phyloP scores from a whole-genome alignment of 2,113 vertebrate genomes.

The Gracilinanus agilis region DNA sequence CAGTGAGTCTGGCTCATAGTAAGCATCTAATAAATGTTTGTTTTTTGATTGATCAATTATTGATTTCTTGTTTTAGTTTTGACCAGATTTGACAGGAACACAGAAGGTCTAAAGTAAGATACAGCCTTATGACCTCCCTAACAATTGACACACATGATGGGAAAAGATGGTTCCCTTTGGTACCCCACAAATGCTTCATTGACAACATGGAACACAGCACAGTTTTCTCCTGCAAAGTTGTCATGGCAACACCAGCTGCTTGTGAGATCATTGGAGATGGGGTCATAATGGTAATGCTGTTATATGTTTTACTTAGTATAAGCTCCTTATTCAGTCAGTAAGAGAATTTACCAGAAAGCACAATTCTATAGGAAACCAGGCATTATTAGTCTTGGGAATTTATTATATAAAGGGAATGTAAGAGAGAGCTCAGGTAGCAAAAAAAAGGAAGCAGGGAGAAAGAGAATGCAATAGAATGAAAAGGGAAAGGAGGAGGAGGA shows the following conservation, averaged over 20 bases:
- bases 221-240: slow-evolving; percentile 68
- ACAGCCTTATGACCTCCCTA: slow-evolving; percentile 1
- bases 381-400: background rate
- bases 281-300: slow-evolving; percentile 67
- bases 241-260: slow-evolving; percentile 77
- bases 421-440: background rate
- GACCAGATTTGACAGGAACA: slow-evolving; percentile 35
- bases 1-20: background rate
- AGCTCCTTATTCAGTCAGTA: slow-evolving; percentile 64
- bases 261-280: slow-evolving; percentile 74
- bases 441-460: slow-evolving; percentile 11
- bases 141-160: background rate
- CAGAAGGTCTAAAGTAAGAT: slow-evolving; percentile 41
- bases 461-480: background rate
- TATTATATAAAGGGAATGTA: slow-evolving; percentile 11
- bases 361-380: slow-evolving; percentile 40
- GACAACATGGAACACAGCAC: slow-evolving; percentile 54
- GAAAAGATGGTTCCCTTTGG: background rate
- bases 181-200: slow-evolving; percentile 29
- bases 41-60: slow-evolving; percentile 17
- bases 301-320: slow-evolving; percentile 74
- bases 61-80: slow-evolving; percentile 35
- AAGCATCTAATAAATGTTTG: background rate
- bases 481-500: background rate
- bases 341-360: slow-evolving; percentile 62